Conservation (phyloP, 2,797 vertebrate genomes). For the Anguilla obscura region DNA sequence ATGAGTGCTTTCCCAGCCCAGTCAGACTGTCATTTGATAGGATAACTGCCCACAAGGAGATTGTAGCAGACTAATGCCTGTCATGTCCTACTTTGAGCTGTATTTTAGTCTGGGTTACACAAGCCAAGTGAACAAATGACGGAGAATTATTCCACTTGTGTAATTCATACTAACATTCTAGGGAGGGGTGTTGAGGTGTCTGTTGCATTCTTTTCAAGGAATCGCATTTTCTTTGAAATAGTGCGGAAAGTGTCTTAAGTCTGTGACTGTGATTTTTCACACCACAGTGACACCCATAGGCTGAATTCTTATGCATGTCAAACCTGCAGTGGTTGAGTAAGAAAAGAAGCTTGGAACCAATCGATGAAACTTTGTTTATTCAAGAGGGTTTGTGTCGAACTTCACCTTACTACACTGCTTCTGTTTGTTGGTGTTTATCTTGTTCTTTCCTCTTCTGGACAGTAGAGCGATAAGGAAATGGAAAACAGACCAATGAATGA, state of each 20-base stretch:
- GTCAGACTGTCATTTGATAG: neutral
- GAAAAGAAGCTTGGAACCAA: neutral
- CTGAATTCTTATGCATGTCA: neutral
- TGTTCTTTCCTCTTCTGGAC: neutral
- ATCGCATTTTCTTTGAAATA: neutral
- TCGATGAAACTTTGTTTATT: neutral
- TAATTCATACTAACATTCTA: neutral
- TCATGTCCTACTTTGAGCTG: slow-evolving; percentile 6
- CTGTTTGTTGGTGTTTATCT: neutral
- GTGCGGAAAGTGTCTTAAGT: neutral
- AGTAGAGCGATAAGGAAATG: neutral
- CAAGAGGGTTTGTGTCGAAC: neutral
- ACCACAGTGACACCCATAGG: neutral
- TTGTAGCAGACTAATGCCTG: neutral
- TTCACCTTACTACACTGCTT: neutral
- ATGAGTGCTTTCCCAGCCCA: neutral
- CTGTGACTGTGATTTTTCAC: neutral
- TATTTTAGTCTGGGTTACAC: slow-evolving; percentile 7
- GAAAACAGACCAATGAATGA: neutral
- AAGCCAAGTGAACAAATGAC: neutral
- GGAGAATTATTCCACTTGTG: neutral
- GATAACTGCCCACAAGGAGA: neutral
- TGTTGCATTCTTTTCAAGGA: neutral
- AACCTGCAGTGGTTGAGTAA: neutral
- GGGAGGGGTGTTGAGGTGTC: neutral